phyloP scores from a whole-genome alignment of 2,888 invertebrate genomes.

The Drosophila kanekoi region DNA sequence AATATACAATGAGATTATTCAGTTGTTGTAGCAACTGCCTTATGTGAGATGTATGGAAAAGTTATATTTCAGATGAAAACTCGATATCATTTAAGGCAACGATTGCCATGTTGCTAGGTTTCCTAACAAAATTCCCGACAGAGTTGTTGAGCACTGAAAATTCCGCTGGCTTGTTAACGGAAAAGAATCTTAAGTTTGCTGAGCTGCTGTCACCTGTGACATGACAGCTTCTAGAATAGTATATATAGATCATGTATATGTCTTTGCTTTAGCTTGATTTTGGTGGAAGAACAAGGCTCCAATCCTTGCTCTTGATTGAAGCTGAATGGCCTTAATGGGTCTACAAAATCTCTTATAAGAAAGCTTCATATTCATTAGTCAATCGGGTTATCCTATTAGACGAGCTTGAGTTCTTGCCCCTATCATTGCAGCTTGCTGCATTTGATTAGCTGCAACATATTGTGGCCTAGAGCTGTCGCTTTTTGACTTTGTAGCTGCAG shows the following conservation, averaged over 20 bases:
- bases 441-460: conserved; percentile 42
- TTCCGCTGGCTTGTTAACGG: background rate
- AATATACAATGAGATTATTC: conserved; percentile 6
- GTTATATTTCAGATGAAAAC: background rate
- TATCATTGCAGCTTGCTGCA: conserved; percentile 3
- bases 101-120: background rate
- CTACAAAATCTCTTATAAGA: no score
- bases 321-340: no score
- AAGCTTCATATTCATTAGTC: background rate
- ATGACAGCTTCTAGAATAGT: no score
- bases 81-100: background rate
- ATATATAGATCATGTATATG: no score
- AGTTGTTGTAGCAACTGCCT: background rate
- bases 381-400: background rate
- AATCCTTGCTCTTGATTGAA: no score
- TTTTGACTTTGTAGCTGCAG: conserved; percentile 29
- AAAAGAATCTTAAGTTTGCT: no score
- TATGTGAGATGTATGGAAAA: background rate
- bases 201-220: no score
- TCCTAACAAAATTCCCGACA: background rate
- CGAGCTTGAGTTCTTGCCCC: background rate
- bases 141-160: background rate
- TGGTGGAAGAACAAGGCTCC: no score
- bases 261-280: no score
- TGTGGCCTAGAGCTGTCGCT: conserved; percentile 39